Conservation (phyloP, 2,888 invertebrate genomes). For the Cephus pulcher region DNA sequence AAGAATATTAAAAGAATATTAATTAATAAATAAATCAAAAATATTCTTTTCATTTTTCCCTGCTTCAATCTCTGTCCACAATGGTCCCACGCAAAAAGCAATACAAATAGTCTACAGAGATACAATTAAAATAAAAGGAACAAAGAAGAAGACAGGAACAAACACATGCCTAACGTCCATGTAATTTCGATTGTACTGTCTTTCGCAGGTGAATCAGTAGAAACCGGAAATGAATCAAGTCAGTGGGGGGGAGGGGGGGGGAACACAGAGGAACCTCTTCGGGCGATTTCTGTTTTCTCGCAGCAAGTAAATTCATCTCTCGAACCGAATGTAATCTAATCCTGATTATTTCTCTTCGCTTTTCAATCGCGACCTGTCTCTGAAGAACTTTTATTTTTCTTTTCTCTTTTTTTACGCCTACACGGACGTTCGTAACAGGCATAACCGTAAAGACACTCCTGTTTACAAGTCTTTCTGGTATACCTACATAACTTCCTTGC, state of each 20-base stretch:
- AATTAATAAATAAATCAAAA: background rate
- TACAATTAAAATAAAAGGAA: background rate
- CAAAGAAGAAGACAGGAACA: background rate
- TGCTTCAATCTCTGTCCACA: background rate
- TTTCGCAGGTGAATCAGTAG: background rate
- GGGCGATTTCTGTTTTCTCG: background rate
- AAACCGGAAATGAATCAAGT: background rate
- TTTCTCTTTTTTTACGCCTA: background rate
- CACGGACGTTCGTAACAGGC: background rate
- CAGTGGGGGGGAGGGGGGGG: background rate
- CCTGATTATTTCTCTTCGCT: background rate
- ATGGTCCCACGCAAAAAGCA: background rate
- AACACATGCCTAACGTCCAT: background rate
- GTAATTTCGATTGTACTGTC: background rate
- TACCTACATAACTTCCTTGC: background rate
- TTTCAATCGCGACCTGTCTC: background rate
- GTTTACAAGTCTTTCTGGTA: background rate
- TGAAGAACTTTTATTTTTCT: background rate
- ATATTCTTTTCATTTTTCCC: background rate
- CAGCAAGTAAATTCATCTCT: background rate
- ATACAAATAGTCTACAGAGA: background rate
- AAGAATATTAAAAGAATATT: constrained; percentile 7
- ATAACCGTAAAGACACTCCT: background rate
- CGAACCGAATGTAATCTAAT: background rate
- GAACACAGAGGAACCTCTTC: background rate